Base-by-base conservation (phyloP, 2,888 invertebrate species). In the Abrostola tripartita region DNA sequence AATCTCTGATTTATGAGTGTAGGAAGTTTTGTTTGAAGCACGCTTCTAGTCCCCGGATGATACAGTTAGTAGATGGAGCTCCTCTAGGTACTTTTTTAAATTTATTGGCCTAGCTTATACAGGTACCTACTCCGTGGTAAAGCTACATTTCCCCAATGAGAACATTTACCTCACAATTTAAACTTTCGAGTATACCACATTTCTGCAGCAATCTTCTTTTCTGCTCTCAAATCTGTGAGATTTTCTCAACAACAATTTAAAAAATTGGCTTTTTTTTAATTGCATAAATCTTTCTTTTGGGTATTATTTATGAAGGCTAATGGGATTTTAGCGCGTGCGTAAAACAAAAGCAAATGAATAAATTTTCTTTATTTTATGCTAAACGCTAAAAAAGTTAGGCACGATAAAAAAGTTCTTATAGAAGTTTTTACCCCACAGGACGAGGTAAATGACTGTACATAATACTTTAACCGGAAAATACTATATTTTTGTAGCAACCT, bases 1-100 rank as follows among this genome's bases (percentile, higher is more conserved):
- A 64, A 76, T 76, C 67, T 76, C 70, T 73, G 68, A 76, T 79
- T 65, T 79, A 79, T 70, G 66, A 61, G 63, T 44, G 67, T 66
- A 79, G 76, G 77, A 79, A 64, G 79, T 11, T 37, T 12, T 38
- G 51, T 76, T 72, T 52, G 0, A 50, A 59, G 73, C 73, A 75
- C 76, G 72, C 76, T 71, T 65, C 60, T 6, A 44, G 58, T 36
- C 49, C 65, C 58, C 52, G 75, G 70, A 64, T 74, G 50, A 24
- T 56, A 52, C 40, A 49, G 38, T 14, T n/a, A 7, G 36, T 9
- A n/a, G 10, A 51, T 24, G 6, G 5, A 35, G 40, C 8, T 14
- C 12, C 5, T 12, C 10, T 66, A 59, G 49, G 53, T 54, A 40
- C 42, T 11, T 41, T n/a, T n/a, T n/a, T n/a, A n/a, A 24, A 24